These are phyloP conservation scores for Nothocercus nigrocapillus DNA, from an alignment of 2,113 vertebrate species.

Conservation along the genomic window DNA sequence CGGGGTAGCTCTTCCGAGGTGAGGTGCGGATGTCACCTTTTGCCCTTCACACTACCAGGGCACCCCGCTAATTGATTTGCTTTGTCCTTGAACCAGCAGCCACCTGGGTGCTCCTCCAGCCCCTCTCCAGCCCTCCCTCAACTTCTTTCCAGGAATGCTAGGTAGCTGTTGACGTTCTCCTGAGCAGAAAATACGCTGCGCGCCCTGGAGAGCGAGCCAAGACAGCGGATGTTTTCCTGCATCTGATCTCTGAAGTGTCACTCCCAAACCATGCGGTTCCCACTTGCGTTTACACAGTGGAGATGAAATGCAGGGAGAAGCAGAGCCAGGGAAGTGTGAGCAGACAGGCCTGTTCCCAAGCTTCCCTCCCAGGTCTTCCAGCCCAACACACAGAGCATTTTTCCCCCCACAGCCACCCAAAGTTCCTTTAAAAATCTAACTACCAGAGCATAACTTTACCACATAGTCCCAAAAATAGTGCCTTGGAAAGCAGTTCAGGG, in stretches of 20 bases:
- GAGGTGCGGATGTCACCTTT: background rate
- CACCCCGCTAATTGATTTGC: background rate
- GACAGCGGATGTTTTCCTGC: background rate
- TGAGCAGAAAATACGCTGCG: background rate
- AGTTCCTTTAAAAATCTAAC: background rate
- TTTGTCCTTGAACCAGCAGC: background rate
- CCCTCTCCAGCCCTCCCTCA: background rate
- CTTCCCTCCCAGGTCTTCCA: background rate
- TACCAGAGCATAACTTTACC: background rate
- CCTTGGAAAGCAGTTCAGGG: background rate
- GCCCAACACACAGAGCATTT: background rate
- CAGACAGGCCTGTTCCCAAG: background rate
- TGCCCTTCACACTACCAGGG: background rate
- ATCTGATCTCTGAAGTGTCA: background rate
- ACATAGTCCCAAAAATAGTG: rapidly evolving
- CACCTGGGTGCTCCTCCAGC: background rate
- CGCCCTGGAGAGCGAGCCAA: background rate
- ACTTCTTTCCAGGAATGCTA: background rate
- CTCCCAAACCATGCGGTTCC: background rate
- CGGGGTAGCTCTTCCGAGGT: background rate
- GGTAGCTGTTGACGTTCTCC: background rate
- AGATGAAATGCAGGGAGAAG: rapidly evolving
- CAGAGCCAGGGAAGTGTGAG: background rate
- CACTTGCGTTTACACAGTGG: rapidly evolving
- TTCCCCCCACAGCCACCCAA: background rate